A percentile compares a stretch with the other conserved stretches of the same genome.
These are phyloP conservation scores for Watersipora subatra DNA, from an alignment of 1,140 invertebrate species.

Conservation along the genomic window DNA sequence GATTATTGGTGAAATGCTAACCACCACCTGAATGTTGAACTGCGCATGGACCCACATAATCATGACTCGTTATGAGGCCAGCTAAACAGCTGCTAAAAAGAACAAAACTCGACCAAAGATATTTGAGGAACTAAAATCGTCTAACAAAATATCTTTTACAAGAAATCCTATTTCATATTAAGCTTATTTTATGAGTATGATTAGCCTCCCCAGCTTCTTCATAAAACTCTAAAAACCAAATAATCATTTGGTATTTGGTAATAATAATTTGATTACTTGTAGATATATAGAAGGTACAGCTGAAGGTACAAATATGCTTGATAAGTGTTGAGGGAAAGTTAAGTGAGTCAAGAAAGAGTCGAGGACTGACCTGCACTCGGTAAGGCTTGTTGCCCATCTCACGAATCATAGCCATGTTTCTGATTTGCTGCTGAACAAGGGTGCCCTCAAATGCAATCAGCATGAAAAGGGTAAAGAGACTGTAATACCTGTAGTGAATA, in stretches of 20 bases:
- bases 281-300: not conserved
- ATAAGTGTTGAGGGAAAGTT: not conserved
- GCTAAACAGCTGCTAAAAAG: too few species aligned
- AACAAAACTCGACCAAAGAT: too few species aligned
- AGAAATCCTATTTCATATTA: not conserved
- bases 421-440: constrained; percentile 88
- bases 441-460: constrained; percentile 94
- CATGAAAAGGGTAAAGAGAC: constrained; percentile 93
- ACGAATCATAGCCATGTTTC: constrained; percentile 98
- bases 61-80: too few species aligned
- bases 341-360: not conserved
- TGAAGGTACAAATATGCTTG: not conserved
- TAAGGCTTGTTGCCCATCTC: constrained; percentile 99
- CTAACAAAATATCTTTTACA: too few species aligned
- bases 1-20: too few species aligned
- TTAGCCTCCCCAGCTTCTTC: not conserved
- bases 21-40: too few species aligned
- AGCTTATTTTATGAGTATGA: not conserved
- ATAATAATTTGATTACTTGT: not conserved
- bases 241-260: not conserved
- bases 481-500: constrained; percentile 73
- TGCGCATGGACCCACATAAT: too few species aligned
- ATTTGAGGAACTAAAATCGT: too few species aligned
- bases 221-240: not conserved
- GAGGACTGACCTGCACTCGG: constrained; percentile 52